Evolutionary conservation across 1,140 invertebrate genomes (phyloP), one percentile per base, ranked within the genome.

Genomic region (Lethocerus indicus): DNA sequence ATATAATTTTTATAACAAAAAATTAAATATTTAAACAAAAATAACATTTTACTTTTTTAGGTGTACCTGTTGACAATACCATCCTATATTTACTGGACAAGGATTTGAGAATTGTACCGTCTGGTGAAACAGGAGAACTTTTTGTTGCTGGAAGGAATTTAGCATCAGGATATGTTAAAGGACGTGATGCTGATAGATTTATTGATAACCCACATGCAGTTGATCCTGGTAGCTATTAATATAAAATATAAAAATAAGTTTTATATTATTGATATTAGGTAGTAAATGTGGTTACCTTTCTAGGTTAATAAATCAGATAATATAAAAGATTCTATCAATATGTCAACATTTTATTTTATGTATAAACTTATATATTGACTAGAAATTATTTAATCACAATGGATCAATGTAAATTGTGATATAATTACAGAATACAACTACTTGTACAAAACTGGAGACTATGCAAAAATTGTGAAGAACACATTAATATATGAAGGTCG

Each of bases 391-490:
- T n/a, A n/a, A n/a, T n/a, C n/a, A n/a, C n/a, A n/a, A n/a, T n/a
- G n/a, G n/a, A 12, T 18, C 13, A 9, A 42, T 9, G 9, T 9
- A 9, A 18, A 42, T 18, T 18, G 14, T 42, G 9, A 12, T 42
- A 12, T 1, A 4, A 41, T 59, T 58, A 29, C 49, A 81, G 78
- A 75, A 54, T 76, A 74, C 53, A 67, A 71, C 2, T 70, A 67
- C 47, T 65, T 89, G 0, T 91, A 85, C 61, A 72, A 76, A 28
- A 91, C 87, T 1, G 87, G 87, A 0, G 87, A 91, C 61, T 90
- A 78, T 58, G 87, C 81, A 0, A 71, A 72, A 14, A 67, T 88
- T 6, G 67, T 77, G n/a, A 81, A 84, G 46, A 79, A 73, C 1
- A 65, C 70, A 16, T 24, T 68, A 9, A 58, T 84, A 36, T 91